Conservation (phyloP, 2,113 vertebrate genomes). For the Telmatochromis brichardi region DNA sequence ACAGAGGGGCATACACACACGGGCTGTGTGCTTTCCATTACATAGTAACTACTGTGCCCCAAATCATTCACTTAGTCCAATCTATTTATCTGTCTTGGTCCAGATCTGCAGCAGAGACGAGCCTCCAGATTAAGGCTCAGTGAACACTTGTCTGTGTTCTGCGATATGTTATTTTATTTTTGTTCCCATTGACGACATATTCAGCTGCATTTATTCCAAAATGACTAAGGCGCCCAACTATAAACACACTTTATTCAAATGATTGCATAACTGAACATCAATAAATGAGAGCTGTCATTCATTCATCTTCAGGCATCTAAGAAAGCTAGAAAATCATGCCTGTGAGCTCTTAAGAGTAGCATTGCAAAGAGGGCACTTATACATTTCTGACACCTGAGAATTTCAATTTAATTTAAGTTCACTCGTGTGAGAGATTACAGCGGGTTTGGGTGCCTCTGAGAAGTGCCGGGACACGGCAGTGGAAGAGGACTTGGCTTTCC, state of each 20-base stretch:
- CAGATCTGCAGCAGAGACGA: conserved; percentile 31
- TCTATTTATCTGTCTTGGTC: conserved; percentile 42
- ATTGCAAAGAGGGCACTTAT: background rate
- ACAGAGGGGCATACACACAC: background rate
- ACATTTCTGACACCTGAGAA: conserved; percentile 36
- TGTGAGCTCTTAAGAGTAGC: background rate
- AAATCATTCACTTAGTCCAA: conserved; percentile 40
- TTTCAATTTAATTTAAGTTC: conserved; percentile 49
- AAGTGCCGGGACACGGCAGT: conserved; percentile 22
- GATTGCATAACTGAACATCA: background rate
- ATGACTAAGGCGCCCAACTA: conserved; percentile 1
- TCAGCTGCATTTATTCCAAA: conserved; percentile 5
- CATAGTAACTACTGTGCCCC: background rate
- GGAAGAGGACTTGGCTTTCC: conserved; percentile 38
- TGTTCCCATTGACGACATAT: conserved; percentile 2
- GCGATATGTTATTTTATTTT: background rate
- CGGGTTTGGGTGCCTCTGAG: conserved; percentile 1
- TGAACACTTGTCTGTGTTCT: conserved; percentile 17
- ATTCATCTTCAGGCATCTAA: background rate
- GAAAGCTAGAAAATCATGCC: background rate
- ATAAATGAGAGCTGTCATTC: conserved; percentile 14
- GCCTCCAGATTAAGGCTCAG: conserved; percentile 11
- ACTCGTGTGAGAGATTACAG: conserved; percentile 43
- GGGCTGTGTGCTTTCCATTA: conserved; percentile 5
- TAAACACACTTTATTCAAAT: background rate